Evolutionary conservation across 1,140 invertebrate species (phyloP), one percentile per base, ranked within the genome.

Genomic region (Melitaea cinxia): DNA sequence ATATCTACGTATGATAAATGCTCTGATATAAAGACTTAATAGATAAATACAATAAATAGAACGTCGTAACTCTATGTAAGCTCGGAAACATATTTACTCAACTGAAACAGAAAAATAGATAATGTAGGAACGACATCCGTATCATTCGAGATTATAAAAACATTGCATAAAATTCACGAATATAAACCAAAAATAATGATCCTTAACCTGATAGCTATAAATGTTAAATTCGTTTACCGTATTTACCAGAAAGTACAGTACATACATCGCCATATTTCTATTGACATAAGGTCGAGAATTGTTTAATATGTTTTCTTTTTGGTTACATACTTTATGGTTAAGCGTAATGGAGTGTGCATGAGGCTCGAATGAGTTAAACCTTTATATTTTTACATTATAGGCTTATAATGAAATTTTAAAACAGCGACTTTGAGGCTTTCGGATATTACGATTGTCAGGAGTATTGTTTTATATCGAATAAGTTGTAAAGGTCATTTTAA

Each of bases 121-220:
- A 55, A 55, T 55, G 53, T 23, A 55, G 37, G 52, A 39, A n/a
- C 37, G 37, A 42, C 37, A 42, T 42, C 17, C 37, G 5, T 55
- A 55, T 55, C 53, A 55, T 12, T 6, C 53, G 19, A 55, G 53
- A 55, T 55, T 55, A 55, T 55, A 55, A 55, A 55, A 55, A 55
- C 53, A 55, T 55, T 33, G 12, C 23, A 37, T 55, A 37, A 55
- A 55, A 23, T 33, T 26, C 37, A 24, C 39, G 33, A 9, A 55
- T 39, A 55, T 55, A 55, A 39, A 55, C 37, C 37, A 19, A 17
- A 42, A 6, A 17, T 17, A 42, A 42, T 42, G 5, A 42, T 19
- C 37, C 37, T 42, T 42, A 42, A 42, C 0, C 4, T 1, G 1
- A 42, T 17, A 42, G 15, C 12, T 7, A 42, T 42, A 37, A 37